A percentile compares a stretch with the other conserved stretches of the same genome.
These are phyloP conservation scores for Propithecus coquereli DNA, from an alignment of 2,113 vertebrate species.

Conservation along the genomic window DNA sequence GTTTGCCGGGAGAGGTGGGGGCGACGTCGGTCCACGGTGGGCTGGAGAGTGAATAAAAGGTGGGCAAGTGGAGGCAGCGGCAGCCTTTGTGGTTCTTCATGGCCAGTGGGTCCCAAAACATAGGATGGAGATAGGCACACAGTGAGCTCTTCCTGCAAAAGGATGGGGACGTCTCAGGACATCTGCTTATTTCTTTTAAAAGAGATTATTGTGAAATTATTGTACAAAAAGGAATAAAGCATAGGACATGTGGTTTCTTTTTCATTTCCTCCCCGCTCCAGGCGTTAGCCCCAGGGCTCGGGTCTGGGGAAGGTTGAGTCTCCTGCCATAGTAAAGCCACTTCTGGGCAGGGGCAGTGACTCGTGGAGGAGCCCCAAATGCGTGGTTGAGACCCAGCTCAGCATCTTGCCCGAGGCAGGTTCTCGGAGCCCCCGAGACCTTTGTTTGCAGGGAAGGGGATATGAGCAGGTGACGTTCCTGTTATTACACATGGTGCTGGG, in stretches of 20 bases:
- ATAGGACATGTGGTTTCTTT: background rate
- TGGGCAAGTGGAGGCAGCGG: fast-evolving
- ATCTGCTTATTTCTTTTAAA: background rate
- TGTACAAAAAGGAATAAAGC: background rate
- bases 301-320: background rate
- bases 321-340: background rate
- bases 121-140: background rate
- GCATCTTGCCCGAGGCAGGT: background rate
- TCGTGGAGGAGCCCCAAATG: background rate
- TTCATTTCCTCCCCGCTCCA: background rate
- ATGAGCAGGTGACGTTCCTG: slow-evolving; percentile 36
- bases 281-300: background rate
- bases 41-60: background rate
- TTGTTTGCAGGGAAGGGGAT: background rate
- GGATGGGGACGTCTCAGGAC: background rate
- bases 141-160: background rate
- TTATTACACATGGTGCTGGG: background rate
- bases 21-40: fast-evolving
- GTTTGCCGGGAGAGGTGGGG: background rate
- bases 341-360: background rate
- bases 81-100: background rate
- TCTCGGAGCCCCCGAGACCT: background rate
- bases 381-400: background rate
- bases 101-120: background rate
- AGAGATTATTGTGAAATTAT: background rate